Evolutionary conservation across 2,888 invertebrate genomes (phyloP), one percentile per base, ranked within the genome.

Genomic region (Mesorhabditis sp.): DNA sequence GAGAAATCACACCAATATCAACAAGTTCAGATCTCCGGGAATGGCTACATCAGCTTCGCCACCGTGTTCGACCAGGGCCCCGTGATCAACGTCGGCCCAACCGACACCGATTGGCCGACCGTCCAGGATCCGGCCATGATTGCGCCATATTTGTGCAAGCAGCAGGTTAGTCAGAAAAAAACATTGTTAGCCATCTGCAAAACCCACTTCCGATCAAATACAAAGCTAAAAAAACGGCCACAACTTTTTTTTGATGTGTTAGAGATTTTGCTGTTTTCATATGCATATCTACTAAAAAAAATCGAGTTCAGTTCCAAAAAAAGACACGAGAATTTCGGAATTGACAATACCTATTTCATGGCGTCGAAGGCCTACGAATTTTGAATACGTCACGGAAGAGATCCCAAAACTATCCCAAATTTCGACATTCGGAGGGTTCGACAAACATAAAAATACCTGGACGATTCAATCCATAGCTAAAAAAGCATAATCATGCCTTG

Each of bases 81-180:
- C n/a, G 84, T 84, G 10, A 82, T 84, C 68, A 84, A 84, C 67
- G 81, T 85, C 15, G 84, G 84, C 7, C 82, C 83, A n/a, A 82
- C 81, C 62, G 76, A 75, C 67, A 84, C 84, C 7, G 84, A 85
- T 71, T 84, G 84, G 84, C 84, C 84, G 43, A 72, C 79, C 13
- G 78, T 79, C 62, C 82, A 84, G 67, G 84, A 84, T 73, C 84
- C 84, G 5, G 84, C 84, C 10, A 85, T 84, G 84, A 84, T 84
- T 66, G 84, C 83, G 5, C 84, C 84, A 4, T 84, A 84, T 72
- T 76, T 84, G n/a, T 84, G 84, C 70, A 84, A 84, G 66, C 84
- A 84, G 67, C 83, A 83, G 76, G 77, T 78, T 28, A 3, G 13
- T 43, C 1, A 13, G 44, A 1, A 7, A 10, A 1, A 10, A 13